phyloP scores from a whole-genome alignment of 2,797 vertebrate species.

The Hipposideros larvatus region DNA sequence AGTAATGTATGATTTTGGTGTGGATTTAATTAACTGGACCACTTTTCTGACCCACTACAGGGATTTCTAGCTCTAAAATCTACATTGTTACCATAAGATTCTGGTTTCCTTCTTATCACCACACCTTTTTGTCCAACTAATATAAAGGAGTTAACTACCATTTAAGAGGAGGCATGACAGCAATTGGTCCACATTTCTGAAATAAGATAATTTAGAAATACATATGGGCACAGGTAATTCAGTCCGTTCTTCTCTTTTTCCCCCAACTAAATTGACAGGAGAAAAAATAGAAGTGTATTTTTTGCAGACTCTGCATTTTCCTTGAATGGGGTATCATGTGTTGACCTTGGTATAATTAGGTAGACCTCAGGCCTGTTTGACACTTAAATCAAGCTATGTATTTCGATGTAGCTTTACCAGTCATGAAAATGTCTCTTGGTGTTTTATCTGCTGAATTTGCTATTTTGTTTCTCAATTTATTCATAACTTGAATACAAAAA shows the following conservation, averaged over 20 bases:
- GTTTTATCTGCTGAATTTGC: background rate
- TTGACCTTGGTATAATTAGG: background rate
- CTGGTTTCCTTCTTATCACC: background rate
- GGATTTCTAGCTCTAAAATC: background rate
- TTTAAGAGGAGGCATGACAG: background rate
- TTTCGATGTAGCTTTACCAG: background rate
- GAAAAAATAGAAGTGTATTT: background rate
- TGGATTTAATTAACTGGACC: background rate
- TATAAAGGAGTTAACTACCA: background rate
- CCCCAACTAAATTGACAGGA: background rate
- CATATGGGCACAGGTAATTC: background rate
- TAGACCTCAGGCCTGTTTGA: background rate
- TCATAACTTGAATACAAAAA: background rate
- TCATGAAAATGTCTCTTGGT: background rate
- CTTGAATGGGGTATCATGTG: background rate
- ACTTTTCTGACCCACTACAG: background rate
- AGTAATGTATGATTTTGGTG: background rate
- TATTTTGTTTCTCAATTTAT: conserved; percentile 28
- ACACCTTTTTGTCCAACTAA: background rate
- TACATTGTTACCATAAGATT: background rate
- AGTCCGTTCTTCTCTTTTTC: background rate
- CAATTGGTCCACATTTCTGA: background rate
- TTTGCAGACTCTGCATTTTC: background rate
- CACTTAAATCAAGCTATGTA: background rate
- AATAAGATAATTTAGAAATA: background rate